phyloP scores from a whole-genome alignment of 2,888 invertebrate genomes.

The Palloptera scutellata region DNA sequence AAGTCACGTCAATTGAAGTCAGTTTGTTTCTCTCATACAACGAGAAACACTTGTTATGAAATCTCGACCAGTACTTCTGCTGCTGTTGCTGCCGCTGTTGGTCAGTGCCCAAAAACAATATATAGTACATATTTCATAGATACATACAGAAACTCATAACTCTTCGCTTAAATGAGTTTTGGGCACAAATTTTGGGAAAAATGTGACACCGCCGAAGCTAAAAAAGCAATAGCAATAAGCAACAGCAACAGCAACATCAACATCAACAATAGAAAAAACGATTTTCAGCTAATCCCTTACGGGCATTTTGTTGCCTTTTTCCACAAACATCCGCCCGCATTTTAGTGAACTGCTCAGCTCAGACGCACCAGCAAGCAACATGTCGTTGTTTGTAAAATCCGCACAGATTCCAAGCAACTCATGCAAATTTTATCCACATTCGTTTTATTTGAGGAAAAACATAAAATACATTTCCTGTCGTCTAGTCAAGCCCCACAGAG shows the following conservation, averaged over 20 bases:
- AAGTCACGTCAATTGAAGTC: conserved; percentile 46
- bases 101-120: conserved; percentile 51
- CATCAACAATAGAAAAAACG: conserved; percentile 38
- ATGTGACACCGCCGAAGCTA: conserved; percentile 19
- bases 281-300: conserved; percentile 61
- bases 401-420: conserved; percentile 43
- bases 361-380: conserved; percentile 34
- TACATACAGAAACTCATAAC: conserved; percentile 5
- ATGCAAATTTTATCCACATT: conserved; percentile 61
- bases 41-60: conserved; percentile 21
- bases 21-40: conserved; percentile 35
- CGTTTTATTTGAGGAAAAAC: conserved; percentile 45
- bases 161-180: conserved; percentile 23
- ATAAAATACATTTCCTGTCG: conserved; percentile 62
- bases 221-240: conserved; percentile 13
- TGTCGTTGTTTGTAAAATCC: conserved; percentile 47
- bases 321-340: conserved; percentile 17
- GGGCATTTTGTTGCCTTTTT: conserved; percentile 58
- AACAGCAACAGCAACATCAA: conserved; percentile 26
- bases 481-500: conserved; percentile 47
- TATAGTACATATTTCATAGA: conserved; percentile 60
- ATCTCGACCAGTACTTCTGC: conserved; percentile 7
- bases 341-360: no score
- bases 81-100: conserved; percentile 4
- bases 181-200: conserved; percentile 19